Percentiles rank a stretch among this genome's conserved stretches.
Conservation (phyloP, 2,113 vertebrate species). For the Lepus timidus region DNA sequence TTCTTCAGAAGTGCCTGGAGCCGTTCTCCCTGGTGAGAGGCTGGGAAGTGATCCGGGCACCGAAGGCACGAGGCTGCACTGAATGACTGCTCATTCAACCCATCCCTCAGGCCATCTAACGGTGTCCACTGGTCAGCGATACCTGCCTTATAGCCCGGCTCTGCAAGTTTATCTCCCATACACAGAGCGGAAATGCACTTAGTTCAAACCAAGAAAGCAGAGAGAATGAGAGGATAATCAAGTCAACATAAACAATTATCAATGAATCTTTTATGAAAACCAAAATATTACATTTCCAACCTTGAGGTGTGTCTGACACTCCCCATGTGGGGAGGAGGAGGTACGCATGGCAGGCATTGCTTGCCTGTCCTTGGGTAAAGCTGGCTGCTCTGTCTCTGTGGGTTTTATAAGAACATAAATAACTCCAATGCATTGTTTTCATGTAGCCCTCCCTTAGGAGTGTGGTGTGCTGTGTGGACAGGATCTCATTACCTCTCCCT, state of each 20-base stretch:
- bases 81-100: background rate
- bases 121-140: background rate
- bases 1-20: background rate
- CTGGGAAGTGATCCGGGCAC: background rate
- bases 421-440: constrained; percentile 72
- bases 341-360: too few species aligned
- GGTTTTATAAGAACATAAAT: constrained; percentile 66
- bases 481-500: constrained; percentile 68
- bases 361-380: background rate
- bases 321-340: too few species aligned
- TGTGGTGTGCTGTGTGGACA: background rate
- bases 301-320: background rate
- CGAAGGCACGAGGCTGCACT: background rate
- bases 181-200: background rate
- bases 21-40: background rate
- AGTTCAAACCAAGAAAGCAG: background rate
- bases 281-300: background rate
- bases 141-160: background rate
- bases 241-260: constrained; percentile 9
- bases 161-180: background rate
- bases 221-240: background rate
- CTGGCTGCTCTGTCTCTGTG: constrained; percentile 39
- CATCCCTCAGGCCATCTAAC: background rate
- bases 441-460: constrained; percentile 57
- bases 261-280: background rate